Conservation (phyloP, 2,113 vertebrate genomes). For the Cranoglanis bouderius region DNA sequence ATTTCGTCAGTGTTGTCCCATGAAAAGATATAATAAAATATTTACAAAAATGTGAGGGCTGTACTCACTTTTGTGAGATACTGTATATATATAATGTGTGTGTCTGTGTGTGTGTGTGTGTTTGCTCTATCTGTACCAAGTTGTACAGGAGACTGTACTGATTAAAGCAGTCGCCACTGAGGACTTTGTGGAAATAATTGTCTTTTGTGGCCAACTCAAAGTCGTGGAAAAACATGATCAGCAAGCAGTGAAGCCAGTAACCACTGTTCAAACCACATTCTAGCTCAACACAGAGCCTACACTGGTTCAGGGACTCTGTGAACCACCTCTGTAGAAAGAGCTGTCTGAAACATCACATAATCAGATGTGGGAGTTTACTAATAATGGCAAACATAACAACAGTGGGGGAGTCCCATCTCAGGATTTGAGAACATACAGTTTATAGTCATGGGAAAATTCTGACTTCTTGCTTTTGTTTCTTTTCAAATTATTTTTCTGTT, state of each 20-base stretch:
- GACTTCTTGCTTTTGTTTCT: not conserved
- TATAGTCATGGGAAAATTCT: not conserved
- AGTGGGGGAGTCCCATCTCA: not conserved
- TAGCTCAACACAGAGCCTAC: not conserved
- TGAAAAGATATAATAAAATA: no score
- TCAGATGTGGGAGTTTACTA: not conserved
- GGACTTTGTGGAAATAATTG: not conserved
- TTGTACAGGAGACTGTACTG: not conserved
- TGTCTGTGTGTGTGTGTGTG: not conserved
- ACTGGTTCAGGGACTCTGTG: not conserved
- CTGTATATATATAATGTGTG: no score
- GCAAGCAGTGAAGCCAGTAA: not conserved
- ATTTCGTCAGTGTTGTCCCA: no score
- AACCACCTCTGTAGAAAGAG: not conserved
- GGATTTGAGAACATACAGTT: not conserved
- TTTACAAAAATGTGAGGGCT: no score
- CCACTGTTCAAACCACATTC: constrained; percentile 6
- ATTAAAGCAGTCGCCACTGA: not conserved
- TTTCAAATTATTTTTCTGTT: not conserved
- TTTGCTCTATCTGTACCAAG: not conserved
- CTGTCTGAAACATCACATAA: not conserved
- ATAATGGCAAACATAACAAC: not conserved
- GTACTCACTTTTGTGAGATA: no score
- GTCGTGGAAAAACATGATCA: constrained; percentile 5
- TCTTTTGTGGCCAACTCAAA: not conserved